These are phyloP conservation scores for Halictus quadricinctus DNA, from an alignment of 2,888 invertebrate species.

Conservation along the genomic window DNA sequence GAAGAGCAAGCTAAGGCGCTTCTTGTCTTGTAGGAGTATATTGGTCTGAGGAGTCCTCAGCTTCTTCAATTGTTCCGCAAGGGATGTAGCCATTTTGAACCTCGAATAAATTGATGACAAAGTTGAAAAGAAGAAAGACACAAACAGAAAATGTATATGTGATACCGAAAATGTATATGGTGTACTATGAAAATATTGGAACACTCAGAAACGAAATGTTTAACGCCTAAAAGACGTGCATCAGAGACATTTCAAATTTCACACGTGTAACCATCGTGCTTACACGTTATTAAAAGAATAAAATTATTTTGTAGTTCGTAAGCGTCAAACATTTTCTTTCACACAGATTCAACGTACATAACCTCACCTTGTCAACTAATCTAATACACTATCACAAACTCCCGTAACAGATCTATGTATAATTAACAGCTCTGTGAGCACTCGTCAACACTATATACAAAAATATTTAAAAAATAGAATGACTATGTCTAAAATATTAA, in stretches of 20 bases:
- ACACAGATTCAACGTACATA: background rate
- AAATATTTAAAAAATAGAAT: slow-evolving; percentile 11
- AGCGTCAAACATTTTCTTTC: background rate
- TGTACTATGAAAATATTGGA: background rate
- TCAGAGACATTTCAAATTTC: background rate
- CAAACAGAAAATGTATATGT: background rate
- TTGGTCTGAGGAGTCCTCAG: slow-evolving; percentile 90
- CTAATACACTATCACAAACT: background rate
- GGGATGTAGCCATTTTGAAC: slow-evolving; percentile 84
- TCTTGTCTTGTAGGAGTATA: slow-evolving; percentile 87
- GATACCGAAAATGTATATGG: background rate
- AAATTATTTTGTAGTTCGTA: background rate
- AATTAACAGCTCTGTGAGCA: background rate
- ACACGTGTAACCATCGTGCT: background rate
- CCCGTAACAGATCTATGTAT: background rate
- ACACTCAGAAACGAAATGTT: background rate
- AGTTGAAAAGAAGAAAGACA: background rate
- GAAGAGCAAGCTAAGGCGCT: slow-evolving; percentile 92
- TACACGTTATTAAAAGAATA: background rate
- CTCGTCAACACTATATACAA: background rate
- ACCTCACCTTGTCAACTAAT: slow-evolving; percentile 21
- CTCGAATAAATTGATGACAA: slow-evolving; percentile 8
- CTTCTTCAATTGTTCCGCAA: slow-evolving; percentile 90
- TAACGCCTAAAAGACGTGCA: background rate
- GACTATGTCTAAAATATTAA: background rate